Percentiles rank a stretch among this genome's conserved stretches.
Evolutionary conservation across 2,113 vertebrate genomes (phyloP).

Genomic region (Phyllopteryx taeniolatus): DNA sequence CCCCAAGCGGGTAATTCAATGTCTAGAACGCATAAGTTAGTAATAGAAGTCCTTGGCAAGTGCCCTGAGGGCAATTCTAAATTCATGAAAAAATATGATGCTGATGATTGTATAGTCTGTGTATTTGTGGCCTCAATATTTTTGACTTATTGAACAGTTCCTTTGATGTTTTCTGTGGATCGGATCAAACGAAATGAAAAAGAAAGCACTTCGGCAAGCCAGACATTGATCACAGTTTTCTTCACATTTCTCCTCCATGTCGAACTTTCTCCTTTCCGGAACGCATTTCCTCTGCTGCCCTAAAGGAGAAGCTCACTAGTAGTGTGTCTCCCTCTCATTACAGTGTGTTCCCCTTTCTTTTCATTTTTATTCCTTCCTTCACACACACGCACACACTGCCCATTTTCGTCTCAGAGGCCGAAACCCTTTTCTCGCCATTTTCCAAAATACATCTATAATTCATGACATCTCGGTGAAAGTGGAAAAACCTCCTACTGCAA

Average conservation of each 20-base stretch:
- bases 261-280: constrained; percentile 11
- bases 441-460: constrained; percentile 11
- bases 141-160: not conserved
- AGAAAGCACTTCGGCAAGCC: constrained; percentile 5
- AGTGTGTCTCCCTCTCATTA: constrained; percentile 18
- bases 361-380: not conserved
- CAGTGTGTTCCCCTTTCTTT: not conserved
- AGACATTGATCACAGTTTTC: not conserved
- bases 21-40: not conserved
- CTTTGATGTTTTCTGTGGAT: not conserved
- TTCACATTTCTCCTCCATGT: constrained; percentile 14
- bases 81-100: not conserved
- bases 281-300: constrained; percentile 12
- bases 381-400: not conserved
- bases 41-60: not conserved
- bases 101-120: too few relatives aligned
- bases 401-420: constrained; percentile 4
- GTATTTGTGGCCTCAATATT: not conserved
- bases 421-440: constrained; percentile 5
- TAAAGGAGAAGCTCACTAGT: constrained; percentile 4
- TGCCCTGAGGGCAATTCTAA: not conserved
- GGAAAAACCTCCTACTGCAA: constrained; percentile 3
- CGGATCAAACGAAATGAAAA: not conserved
- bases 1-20: not conserved
- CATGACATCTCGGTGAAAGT: constrained; percentile 15